Evolutionary conservation across 2,797 vertebrate species (phyloP), one percentile per base, ranked within the genome.

Genomic region (Sebastolobus alascanus): DNA sequence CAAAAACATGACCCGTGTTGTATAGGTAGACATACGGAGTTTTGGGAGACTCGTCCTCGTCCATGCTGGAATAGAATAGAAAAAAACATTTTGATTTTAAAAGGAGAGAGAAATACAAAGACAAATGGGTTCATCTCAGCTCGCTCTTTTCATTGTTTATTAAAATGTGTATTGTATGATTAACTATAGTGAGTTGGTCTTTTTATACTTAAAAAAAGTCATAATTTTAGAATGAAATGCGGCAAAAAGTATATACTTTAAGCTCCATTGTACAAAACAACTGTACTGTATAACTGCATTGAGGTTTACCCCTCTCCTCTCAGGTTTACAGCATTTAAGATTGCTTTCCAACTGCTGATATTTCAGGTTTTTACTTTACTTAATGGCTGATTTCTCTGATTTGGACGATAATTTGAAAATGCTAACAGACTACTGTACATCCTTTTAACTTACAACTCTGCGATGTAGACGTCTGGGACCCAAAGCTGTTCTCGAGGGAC

Each of bases 1-100:
- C 93, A 12, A 8, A 85, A 3, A 95, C 90, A 14, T 22, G 40
- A 9, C 95, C 94, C 8, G 86, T 92, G 80, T 90, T 92, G 77
- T 83, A 7, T 27, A 96, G 38, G 56, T 94, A 96, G 29, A 95
- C 89, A 14, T 82, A 95, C 0, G 93, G 93, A 18, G 85, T 85
- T 6, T 69, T 3, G 2, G 93, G 92, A 20, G 90, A 91, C 4
- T 72, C 85, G 64, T 92, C 84, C 33, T 93, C 90, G 3, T 93
- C 91, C 83, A 94, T 92, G 31, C 95, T 96, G 88, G 4, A 86
- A 86, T 46, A 46, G 8, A 84, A 71, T 0, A 50, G 0, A 66
- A 70, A 66, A 66, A 54, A 52, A 50, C 18, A 50, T 50, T 50
- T 50, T 50, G 5, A 14, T 29, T 29, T 43, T n/a, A 14, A 31